A percentile compares a stretch with the other conserved stretches of the same genome.
phyloP scores from a whole-genome alignment of 2,113 vertebrate genomes.

The Gallinago jamesoni region DNA sequence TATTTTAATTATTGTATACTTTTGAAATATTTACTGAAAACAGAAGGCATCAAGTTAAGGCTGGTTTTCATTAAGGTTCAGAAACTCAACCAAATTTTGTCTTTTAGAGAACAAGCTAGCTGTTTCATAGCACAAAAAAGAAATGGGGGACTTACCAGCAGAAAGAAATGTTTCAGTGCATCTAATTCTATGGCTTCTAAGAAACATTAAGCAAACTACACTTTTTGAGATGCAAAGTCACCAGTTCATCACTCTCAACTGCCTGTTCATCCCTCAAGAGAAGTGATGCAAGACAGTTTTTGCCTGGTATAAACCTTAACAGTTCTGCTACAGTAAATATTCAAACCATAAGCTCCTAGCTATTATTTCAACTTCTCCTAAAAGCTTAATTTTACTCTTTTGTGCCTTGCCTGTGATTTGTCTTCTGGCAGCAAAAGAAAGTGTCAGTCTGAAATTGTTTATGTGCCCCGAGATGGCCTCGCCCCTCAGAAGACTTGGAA shows the following conservation, averaged over 20 bases:
- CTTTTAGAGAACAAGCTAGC: not conserved
- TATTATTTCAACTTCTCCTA: not conserved
- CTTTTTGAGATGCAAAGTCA: not conserved
- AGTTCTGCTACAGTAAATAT: not conserved
- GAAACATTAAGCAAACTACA: not conserved
- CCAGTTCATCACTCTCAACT: not conserved
- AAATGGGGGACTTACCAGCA: fast-evolving
- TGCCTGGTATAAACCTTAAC: not conserved
- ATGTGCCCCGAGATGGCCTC: not conserved
- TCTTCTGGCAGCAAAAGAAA: not conserved
- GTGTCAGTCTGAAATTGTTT: not conserved
- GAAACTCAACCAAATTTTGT: not conserved
- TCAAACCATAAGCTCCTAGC: not conserved
- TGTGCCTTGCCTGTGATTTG: not conserved
- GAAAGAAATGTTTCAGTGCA: not conserved
- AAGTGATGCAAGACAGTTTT: not conserved
- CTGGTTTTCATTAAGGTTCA: not conserved
- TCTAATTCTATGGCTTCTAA: not conserved
- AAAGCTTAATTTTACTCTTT: not conserved
- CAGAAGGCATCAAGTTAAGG: not conserved
- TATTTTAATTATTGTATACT: not conserved
- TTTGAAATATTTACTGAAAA: not conserved
- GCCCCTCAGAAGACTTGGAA: not conserved
- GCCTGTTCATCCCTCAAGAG: not conserved
- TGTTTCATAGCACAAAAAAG: not conserved